These are phyloP conservation scores for Gymnocheta viridis DNA, from an alignment of 2,888 invertebrate genomes.

Conservation along the genomic window DNA sequence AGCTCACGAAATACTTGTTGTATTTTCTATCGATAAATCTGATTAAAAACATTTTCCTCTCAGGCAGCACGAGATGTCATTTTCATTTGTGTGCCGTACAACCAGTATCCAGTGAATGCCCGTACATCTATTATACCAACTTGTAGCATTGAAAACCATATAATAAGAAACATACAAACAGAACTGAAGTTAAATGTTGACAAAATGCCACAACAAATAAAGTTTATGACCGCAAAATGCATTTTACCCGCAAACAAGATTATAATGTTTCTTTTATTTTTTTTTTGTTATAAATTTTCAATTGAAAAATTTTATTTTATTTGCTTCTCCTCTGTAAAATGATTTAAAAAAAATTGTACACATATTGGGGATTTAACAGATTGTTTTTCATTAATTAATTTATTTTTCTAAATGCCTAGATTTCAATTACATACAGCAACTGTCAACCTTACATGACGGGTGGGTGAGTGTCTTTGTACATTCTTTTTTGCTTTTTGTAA, in stretches of 20 bases:
- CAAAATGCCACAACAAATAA: slow-evolving; percentile 71
- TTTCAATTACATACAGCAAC: slow-evolving; percentile 31
- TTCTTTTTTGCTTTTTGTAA: not conserved
- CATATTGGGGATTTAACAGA: slow-evolving; percentile 34
- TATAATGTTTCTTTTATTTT: slow-evolving; percentile 47
- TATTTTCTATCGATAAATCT: no score
- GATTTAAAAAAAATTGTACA: not conserved
- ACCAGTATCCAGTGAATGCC: not conserved
- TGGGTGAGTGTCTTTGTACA: slow-evolving; percentile 33
- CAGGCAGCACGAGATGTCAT: no score
- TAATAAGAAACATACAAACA: slow-evolving; percentile 27
- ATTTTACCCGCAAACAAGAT: slow-evolving; percentile 62
- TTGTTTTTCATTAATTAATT: slow-evolving; percentile 18
- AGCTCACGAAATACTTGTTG: no score
- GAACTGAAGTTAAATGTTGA: slow-evolving; percentile 65
- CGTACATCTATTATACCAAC: slow-evolving; percentile 11
- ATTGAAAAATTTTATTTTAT: slow-evolving; percentile 12
- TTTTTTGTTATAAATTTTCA: slow-evolving; percentile 1
- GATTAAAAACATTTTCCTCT: no score
- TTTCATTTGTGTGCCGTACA: not conserved
- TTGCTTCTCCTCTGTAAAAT: not conserved
- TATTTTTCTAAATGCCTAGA: slow-evolving; percentile 23
- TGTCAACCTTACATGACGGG: slow-evolving; percentile 43
- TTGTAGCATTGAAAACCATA: slow-evolving; percentile 44
- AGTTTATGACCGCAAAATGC: slow-evolving; percentile 71